phyloP scores from a whole-genome alignment of 2,888 invertebrate genomes.

The Ochropleura plecta region DNA sequence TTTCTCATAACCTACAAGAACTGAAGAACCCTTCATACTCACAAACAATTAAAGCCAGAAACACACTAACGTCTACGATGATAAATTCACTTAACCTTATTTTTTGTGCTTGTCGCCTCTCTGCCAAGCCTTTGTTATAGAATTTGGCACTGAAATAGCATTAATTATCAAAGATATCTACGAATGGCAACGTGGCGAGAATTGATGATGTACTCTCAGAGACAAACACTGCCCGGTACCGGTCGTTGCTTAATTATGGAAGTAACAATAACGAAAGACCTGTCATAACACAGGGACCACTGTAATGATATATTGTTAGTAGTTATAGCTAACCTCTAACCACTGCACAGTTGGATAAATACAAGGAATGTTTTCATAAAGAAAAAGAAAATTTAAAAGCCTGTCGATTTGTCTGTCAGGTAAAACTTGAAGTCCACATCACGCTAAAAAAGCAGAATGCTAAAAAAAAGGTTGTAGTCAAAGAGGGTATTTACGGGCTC shows the following conservation, averaged over 20 bases:
- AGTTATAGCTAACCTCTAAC: neutral
- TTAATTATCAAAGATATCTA: constrained; percentile 57
- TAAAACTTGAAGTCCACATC: constrained; percentile 13
- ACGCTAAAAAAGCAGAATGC: constrained; percentile 6
- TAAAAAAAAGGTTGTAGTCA: constrained; percentile 19
- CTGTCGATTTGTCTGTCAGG: neutral
- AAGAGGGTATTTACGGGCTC: constrained; percentile 19
- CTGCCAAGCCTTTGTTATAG: constrained; percentile 61
- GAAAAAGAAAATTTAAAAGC: neutral
- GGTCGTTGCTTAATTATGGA: constrained; percentile 51
- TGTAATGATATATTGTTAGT: constrained; percentile 30
- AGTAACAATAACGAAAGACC: constrained; percentile 51
- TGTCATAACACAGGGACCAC: constrained; percentile 33
- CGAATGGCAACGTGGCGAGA: constrained; percentile 39
- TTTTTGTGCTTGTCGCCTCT: constrained; percentile 55
- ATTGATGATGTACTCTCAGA: constrained; percentile 58
- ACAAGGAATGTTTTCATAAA: neutral
- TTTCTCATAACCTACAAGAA: constrained; percentile 3
- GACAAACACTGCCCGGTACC: constrained; percentile 33
- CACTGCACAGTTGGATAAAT: neutral
- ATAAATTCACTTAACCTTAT: constrained; percentile 58
- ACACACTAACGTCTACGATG: constrained; percentile 34
- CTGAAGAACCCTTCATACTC: constrained; percentile 7
- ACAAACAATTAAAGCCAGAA: constrained; percentile 45
- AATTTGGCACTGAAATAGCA: constrained; percentile 59